Evolutionary conservation across 1,140 invertebrate species (phyloP), one percentile per base, ranked within the genome.

Genomic region (Marisa cornuarietis): DNA sequence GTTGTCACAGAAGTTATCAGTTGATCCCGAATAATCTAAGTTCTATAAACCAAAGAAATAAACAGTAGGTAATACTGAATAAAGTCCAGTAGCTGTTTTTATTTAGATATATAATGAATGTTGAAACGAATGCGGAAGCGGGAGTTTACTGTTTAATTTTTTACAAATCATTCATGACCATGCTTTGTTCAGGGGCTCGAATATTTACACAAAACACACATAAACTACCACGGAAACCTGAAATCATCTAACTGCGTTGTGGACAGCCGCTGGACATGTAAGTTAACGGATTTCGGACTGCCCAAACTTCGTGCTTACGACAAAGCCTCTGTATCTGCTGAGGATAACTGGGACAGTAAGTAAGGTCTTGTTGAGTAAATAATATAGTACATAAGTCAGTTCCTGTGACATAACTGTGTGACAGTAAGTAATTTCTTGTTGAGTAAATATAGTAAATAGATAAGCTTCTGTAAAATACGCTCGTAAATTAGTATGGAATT

Each of bases 171-270:
- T 62, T 22, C 69, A 79, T 75, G 24, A n/a, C 26, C n/a, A 20
- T 31, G 0, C 63, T 54, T 76, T 81, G 81, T 76, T 42, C 90
- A 97, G 96, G 96, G 96, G 89, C 97, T 99, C 95, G 93, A 95
- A 85, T 99, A 96, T 92, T 94, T 99, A 90, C 97, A 99, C 90
- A 89, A 90, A 76, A 95, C 96, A 91, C 91, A 93, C 84, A 92
- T 98, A 90, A 93, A 94, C 87, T 96, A 94, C 91, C 98, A 99
- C 92, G 97, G 97, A 85, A 98, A 98, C 93, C 94, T 99, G 84
- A 99, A 99, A 91, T 97, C 96, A 83, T 97, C 97, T 82, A 99
- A 99, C 93, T 93, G 93, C 84, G 95, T 98, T 71, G 96, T 98
- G 66, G 98, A 96, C 76, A 96, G 96, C 84, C 93, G 97, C 71